These are phyloP conservation scores for Pardalotus punctatus DNA, from an alignment of 2,113 vertebrate genomes.

Conservation along the genomic window DNA sequence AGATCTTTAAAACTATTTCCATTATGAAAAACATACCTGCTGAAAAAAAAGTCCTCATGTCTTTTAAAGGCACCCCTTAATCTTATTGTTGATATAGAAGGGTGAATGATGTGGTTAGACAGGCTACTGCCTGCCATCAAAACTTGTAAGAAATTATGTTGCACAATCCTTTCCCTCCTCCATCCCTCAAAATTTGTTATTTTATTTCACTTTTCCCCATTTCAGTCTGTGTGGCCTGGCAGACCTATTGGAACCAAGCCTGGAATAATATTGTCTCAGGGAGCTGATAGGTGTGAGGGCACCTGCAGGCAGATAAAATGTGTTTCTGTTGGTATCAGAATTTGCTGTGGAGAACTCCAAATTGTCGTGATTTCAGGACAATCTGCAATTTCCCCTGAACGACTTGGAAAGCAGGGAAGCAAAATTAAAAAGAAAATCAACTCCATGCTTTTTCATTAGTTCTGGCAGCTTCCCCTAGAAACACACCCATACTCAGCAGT, in stretches of 20 bases:
- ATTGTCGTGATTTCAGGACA: background rate
- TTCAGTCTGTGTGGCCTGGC: conserved; percentile 49
- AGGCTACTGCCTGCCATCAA: background rate
- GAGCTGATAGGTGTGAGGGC: conserved; percentile 48
- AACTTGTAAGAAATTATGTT: background rate
- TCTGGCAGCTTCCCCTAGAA: conserved; percentile 49
- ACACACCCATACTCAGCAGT: conserved; percentile 37
- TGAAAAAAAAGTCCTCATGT: background rate
- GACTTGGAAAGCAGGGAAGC: background rate
- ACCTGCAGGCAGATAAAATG: conserved; percentile 43
- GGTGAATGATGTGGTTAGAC: background rate
- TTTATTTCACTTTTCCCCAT: conserved; percentile 30
- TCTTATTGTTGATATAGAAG: background rate
- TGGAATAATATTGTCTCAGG: conserved; percentile 44
- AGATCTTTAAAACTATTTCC: background rate
- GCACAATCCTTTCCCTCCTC: background rate
- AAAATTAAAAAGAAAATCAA: conserved; percentile 43
- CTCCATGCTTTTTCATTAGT: conserved; percentile 34
- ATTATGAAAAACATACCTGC: background rate
- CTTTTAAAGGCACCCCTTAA: background rate
- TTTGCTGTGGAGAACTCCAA: background rate
- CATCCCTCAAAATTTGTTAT: background rate
- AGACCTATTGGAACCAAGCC: conserved; percentile 33
- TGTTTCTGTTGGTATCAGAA: conserved; percentile 6
- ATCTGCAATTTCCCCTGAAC: background rate